Base-by-base conservation (phyloP, 2,113 vertebrate species). In the Nesoenas mayeri region DNA sequence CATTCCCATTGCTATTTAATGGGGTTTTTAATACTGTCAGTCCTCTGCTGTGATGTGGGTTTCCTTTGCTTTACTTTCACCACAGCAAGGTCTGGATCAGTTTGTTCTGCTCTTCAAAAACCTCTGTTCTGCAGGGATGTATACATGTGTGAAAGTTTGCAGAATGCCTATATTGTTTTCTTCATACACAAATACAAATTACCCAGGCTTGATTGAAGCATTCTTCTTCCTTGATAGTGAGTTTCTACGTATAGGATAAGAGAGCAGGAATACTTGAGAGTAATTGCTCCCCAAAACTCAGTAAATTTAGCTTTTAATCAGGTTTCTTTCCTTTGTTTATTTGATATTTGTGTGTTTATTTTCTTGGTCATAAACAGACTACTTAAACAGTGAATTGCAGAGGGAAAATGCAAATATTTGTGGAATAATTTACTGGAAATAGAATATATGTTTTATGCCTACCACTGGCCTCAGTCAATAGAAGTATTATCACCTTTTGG, bases 401-500 rank as follows among this genome's bases (percentile, higher is more conserved):
- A 50, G 32, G 32, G 58, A 89, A 84, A 84, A 91, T 38, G 34
- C 53, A 95, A 72, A 79, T 75, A 62, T 77, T 83, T 80, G 69
- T 73, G 44, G 50, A 72, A 71, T 71, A 74, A 69, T 51, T 56
- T 79, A n/a, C 44, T 86, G 29, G 75, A 79, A 95, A 53, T 1
- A 2, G 44, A 61, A 16, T 90, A 22, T 50, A 21, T 40, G 61
- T 73, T 93, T 80, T 92, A 62, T 90, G 79, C 85, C 91, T 95
- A 87, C 73, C 74, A 40, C 66, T 93, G 74, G 77, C 62, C 89
- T 91, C 82, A 85, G 64, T 91, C 91, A 95, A 22, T 91, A 94
- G 85, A 91, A 94, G 85, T 67, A 93, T 92, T 95, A 94, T 83
- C 94, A 87, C 89, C 96, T 97, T 72, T 91, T 93, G 79, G 84